Evolutionary conservation across 2,797 vertebrate species (phyloP), one percentile per base, ranked within the genome.

Genomic region (Enteromius treurensis): DNA sequence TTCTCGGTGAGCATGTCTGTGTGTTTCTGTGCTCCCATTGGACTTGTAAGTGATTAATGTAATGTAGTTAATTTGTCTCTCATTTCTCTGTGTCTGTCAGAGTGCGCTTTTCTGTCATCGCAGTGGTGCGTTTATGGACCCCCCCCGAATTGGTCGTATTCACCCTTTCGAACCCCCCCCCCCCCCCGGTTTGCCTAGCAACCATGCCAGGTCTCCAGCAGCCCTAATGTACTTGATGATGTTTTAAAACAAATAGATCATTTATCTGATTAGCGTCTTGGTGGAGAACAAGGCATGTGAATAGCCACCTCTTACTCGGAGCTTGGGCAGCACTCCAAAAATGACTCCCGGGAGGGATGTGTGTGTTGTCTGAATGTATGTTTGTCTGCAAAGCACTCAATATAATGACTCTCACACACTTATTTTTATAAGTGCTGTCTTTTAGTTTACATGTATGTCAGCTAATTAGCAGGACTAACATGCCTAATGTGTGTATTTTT

Each of bases 231-330:
- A 94, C 95, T 95, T 95, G 92, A 94, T 95, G 91, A 90, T 95
- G 94, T 96, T 96, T 95, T 95, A 96, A 96, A 96, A 96, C 94
- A 96, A 96, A 96, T 94, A 94, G 92, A 95, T 96, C 93, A 96
- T 97, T 96, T 96, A 96, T 96, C 94, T 97, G 96, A 97, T 97
- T 96, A 96, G 94, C 89, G 93, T 95, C 94, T 95, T 95, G 92
- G 92, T 94, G 88, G 86, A 92, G 90, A 95, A 89, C 90, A 88
- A 90, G 92, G 89, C 92, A 89, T 93, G 92, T 91, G 94, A 95
- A 96, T 95, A 94, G 93, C 92, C 92, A 91, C 93, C 90, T 91
- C 93, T 94, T 90, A 91, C 92, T 95, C 86, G 93, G 93, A 94
- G 93, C 90, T 93, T 93, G 92, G 92, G 91, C 89, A 92, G 81